phyloP scores from a whole-genome alignment of 2,888 invertebrate species.

The Parnassius apollo region DNA sequence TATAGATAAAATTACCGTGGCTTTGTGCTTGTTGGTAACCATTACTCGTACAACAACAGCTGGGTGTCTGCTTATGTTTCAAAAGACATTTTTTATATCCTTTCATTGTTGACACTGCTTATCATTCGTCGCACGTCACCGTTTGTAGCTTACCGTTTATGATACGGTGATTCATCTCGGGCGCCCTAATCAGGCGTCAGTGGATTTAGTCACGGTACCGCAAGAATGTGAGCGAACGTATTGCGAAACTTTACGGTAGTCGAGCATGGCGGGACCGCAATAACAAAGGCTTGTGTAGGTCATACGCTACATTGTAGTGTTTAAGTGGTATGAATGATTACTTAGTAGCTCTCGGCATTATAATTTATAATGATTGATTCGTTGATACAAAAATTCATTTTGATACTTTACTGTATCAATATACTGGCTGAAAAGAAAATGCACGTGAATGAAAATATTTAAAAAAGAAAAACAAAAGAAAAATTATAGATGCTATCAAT shows the following conservation, averaged over 20 bases:
- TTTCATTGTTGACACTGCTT: background rate
- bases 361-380: too few species aligned
- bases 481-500: too few species aligned
- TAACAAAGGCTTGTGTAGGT: background rate
- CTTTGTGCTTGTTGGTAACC: too few species aligned
- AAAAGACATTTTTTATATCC: slow-evolving; percentile 7
- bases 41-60: background rate
- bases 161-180: background rate
- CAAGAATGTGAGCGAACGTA: slow-evolving; percentile 2
- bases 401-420: too few species aligned
- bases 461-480: too few species aligned
- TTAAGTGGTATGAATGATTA: too few species aligned
- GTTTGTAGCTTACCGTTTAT: background rate
- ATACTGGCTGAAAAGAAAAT: too few species aligned
- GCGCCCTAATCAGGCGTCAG: background rate
- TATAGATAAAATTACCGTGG: too few species aligned
- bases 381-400: too few species aligned
- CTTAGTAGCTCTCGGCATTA: too few species aligned
- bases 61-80: slow-evolving; percentile 5
- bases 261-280: background rate
- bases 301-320: too few species aligned
- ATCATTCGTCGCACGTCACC: background rate
- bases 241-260: background rate
- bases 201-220: slow-evolving; percentile 1
- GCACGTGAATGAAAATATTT: too few species aligned